These are phyloP conservation scores for Diorhabda elongata DNA, from an alignment of 1,140 invertebrate species.

Conservation along the genomic window DNA sequence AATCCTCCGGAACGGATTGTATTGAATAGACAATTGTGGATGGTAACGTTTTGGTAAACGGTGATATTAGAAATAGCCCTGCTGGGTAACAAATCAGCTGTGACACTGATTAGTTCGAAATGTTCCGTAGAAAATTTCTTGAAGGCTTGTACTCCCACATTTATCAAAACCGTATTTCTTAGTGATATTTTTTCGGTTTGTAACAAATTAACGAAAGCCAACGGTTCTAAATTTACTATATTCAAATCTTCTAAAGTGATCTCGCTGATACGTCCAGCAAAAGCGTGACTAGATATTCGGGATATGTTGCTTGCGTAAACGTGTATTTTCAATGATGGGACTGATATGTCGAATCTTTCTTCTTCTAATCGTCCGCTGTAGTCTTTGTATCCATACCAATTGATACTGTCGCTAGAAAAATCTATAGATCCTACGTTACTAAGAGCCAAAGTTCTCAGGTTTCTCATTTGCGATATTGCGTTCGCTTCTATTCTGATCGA, in stretches of 20 bases:
- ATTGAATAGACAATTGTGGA: constrained; percentile 60
- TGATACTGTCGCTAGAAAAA: constrained; percentile 36
- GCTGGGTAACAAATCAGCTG: constrained; percentile 58
- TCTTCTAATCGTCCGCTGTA: constrained; percentile 22
- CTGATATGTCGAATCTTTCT: constrained; percentile 31
- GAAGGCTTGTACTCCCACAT: constrained; percentile 67
- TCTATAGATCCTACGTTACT: constrained; percentile 33
- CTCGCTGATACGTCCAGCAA: constrained; percentile 65
- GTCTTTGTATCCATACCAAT: constrained; percentile 39
- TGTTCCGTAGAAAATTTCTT: constrained; percentile 70
- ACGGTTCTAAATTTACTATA: constrained; percentile 61
- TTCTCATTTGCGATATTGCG: constrained; percentile 35
- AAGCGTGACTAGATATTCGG: constrained; percentile 47
- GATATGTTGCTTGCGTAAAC: constrained; percentile 30
- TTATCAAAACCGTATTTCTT: constrained; percentile 53
- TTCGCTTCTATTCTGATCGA: constrained; percentile 35
- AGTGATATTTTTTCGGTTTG: constrained; percentile 54
- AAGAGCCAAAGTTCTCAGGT: constrained; percentile 36
- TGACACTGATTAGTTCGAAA: constrained; percentile 54
- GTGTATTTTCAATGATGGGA: constrained; percentile 38
- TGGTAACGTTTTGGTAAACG: constrained; percentile 60
- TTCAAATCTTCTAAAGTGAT: constrained; percentile 59
- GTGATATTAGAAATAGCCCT: constrained; percentile 69
- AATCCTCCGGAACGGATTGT: constrained; percentile 54
- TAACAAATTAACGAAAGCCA: constrained; percentile 66